Evolutionary conservation across 2,113 vertebrate species (phyloP).

Genomic region (Ramphastos sulfuratus): DNA sequence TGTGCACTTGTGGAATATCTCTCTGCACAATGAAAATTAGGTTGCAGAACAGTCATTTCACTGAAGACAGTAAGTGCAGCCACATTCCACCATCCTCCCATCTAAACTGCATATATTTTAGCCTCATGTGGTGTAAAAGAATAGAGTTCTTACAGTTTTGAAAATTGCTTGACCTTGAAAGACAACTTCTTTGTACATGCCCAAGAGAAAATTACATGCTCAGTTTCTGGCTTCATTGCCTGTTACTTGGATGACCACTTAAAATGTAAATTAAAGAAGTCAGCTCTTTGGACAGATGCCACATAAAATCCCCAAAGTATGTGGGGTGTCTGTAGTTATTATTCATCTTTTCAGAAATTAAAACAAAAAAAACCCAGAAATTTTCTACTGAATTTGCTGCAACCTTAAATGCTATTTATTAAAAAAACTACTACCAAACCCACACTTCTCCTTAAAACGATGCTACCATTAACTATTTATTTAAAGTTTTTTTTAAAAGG

Average conservation of each 20-base stretch:
- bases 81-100: not conserved
- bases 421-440: not conserved
- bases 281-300: slow-evolving; percentile 28
- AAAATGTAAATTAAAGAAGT: slow-evolving; percentile 62
- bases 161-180: slow-evolving; percentile 61
- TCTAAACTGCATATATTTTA: slow-evolving; percentile 22
- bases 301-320: slow-evolving; percentile 21
- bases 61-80: not conserved
- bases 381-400: not conserved
- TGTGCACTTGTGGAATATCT: not conserved
- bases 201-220: slow-evolving; percentile 37
- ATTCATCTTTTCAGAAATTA: slow-evolving; percentile 48
- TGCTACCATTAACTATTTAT: not conserved
- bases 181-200: not conserved
- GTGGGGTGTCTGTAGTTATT: not conserved
- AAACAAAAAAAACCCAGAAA: not conserved
- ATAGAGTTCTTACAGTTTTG: not conserved
- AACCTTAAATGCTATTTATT: not conserved
- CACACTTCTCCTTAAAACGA: not conserved
- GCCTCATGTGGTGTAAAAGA: not conserved
- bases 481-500: not conserved
- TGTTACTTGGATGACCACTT: slow-evolving; percentile 43
- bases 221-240: slow-evolving; percentile 54
- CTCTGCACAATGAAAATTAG: not conserved
- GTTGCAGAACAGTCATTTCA: not conserved